Evolutionary conservation across 53 echinoderm and acorn worm species (phyloP).

Genomic region (Hippasteria phrygiana): DNA sequence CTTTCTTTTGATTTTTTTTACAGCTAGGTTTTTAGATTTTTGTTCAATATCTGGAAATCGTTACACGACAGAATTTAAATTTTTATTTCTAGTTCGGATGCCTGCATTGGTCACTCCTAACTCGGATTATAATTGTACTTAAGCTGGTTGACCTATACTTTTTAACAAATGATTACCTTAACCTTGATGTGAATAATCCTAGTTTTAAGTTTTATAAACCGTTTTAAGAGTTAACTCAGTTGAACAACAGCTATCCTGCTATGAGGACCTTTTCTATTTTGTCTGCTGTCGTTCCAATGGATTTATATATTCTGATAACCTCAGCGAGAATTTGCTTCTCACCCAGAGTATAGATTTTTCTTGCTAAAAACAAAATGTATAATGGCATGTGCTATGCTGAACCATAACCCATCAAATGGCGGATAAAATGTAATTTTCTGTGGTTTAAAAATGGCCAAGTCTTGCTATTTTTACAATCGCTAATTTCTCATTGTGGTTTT

Average conservation of each 20-base stretch:
- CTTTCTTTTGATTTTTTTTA: no score
- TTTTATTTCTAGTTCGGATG: constrained; percentile 10
- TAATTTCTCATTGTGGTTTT: not conserved
- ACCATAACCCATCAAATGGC: no score
- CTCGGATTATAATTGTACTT: not conserved
- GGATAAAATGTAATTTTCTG: not conserved
- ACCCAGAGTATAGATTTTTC: no score
- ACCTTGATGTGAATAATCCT: constrained; percentile 46
- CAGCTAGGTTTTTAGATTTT: constrained; percentile 25
- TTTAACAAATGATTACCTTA: constrained; percentile 36
- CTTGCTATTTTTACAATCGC: not conserved
- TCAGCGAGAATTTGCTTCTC: no score
- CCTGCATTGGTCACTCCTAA: not conserved
- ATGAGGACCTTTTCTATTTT: no score
- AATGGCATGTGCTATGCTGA: no score
- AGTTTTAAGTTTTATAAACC: constrained; percentile 5
- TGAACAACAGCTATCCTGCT: constrained; percentile 54
- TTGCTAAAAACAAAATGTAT: no score
- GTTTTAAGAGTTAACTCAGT: constrained; percentile 30
- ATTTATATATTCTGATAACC: no score
- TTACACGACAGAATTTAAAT: not conserved
- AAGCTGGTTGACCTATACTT: not conserved
- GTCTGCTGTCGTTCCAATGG: no score
- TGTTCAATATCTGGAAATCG: not conserved
- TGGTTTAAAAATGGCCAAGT: not conserved